Percentiles rank a stretch among this genome's conserved stretches.
Conservation (phyloP, 2,797 vertebrate species). For the Phoeniculus purpureus region DNA sequence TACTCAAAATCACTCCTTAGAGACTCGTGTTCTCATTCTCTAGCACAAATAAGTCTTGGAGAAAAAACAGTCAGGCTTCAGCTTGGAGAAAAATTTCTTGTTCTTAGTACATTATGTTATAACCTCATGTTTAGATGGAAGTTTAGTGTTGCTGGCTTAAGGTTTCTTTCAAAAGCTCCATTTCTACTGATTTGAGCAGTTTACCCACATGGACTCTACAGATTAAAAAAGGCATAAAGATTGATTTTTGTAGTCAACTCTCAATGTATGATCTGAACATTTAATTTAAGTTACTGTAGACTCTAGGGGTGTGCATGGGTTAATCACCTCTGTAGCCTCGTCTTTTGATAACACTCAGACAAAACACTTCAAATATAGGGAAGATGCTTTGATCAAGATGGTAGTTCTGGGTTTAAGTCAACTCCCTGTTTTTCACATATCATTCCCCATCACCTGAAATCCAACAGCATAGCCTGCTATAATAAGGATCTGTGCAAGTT, state of each 20-base stretch:
- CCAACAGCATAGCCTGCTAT: neutral
- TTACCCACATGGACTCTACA: neutral
- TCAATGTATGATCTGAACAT: neutral
- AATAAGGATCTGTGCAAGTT: neutral
- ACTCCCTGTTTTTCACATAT: no score
- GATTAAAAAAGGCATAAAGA: neutral
- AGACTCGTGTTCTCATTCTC: neutral
- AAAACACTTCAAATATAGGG: neutral
- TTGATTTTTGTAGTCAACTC: neutral
- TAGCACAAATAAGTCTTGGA: neutral
- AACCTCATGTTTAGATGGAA: neutral
- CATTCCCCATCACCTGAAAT: neutral
- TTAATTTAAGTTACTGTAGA: neutral
- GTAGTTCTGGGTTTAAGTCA: neutral
- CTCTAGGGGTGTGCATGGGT: no score
- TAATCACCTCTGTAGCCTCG: neutral
- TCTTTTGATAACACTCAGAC: neutral
- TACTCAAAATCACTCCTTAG: neutral
- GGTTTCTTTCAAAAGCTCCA: neutral
- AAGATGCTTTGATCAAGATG: neutral
- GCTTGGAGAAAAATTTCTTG: neutral
- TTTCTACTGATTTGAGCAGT: neutral
- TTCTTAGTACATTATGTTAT: neutral
- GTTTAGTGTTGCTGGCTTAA: neutral
- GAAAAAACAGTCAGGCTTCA: neutral